Evolutionary conservation across 2,113 vertebrate species (phyloP).

Genomic region (Pteruthius melanotis): DNA sequence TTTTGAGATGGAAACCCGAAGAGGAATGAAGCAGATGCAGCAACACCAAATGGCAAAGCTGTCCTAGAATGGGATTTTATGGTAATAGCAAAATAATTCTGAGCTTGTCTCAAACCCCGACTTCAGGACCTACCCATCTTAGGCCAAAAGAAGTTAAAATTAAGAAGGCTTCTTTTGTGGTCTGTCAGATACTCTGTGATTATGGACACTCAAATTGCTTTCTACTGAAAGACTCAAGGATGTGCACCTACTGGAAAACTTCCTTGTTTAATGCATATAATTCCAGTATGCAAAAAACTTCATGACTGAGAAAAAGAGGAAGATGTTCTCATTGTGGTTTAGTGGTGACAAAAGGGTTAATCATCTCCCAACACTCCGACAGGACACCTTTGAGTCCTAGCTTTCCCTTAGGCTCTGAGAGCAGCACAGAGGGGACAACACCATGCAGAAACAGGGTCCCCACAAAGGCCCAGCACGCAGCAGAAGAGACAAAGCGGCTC

Average conservation of each 20-base stretch:
- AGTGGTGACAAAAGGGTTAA: slow-evolving; percentile 34
- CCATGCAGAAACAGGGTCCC: not conserved
- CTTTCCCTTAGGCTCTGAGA: not conserved
- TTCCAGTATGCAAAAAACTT: slow-evolving; percentile 53
- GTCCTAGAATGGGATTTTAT: not conserved
- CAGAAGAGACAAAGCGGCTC: not conserved
- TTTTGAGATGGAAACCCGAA: not conserved
- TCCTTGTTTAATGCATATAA: slow-evolving; percentile 26
- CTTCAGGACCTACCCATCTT: not conserved
- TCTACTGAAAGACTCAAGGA: slow-evolving; percentile 14
- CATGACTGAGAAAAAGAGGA: slow-evolving; percentile 53
- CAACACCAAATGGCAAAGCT: not conserved
- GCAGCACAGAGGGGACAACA: not conserved
- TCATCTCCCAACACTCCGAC: not conserved
- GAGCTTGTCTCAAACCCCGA: not conserved
- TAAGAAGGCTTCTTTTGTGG: slow-evolving; percentile 47
- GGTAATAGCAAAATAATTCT: not conserved
- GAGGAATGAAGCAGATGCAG: not conserved
- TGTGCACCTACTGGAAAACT: slow-evolving; percentile 2
- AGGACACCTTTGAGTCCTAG: not conserved
- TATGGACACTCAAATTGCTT: slow-evolving; percentile 36
- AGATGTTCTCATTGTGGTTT: slow-evolving; percentile 6
- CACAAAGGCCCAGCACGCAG: fast-evolving
- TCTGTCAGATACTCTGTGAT: slow-evolving; percentile 45
- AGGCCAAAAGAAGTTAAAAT: slow-evolving; percentile 46